Evolutionary conservation across 2,113 vertebrate species (phyloP), one percentile per base, ranked within the genome.

Genomic region (Zosterops pallidus): DNA sequence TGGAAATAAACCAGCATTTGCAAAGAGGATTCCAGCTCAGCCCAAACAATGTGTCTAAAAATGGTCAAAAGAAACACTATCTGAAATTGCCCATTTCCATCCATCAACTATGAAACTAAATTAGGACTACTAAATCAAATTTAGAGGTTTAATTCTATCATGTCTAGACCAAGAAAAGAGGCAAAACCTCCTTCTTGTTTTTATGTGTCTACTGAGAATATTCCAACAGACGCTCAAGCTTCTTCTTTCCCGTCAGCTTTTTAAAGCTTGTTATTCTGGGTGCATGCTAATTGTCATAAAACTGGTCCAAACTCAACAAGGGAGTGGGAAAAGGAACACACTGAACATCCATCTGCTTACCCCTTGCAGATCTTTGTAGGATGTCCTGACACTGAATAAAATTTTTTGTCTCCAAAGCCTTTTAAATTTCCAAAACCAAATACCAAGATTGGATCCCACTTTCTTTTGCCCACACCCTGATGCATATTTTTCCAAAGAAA

Each of bases 341-440:
- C 49, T 67, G 90, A 89, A 94, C 79, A 94, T 75, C 78, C 94
- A 95, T 91, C 92, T 95, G 90, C 74, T 91, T 90, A 87, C 47
- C 70, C 78, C 75, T 91, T 82, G 16, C 3, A 5, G 77, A 87
- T 89, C 81, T 79, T 91, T 87, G 87, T 86, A 91, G 74, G 75
- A 85, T 92, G 62, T 74, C 90, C 90, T 78, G 91, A 77, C 55
- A 77, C 59, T 83, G 76, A 95, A 95, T 53, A 95, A 72, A 92
- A 96, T 65, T 60, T 74, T 77, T 77, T 94, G 80, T 46, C 64
- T 90, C 31, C 28, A 80, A 89, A 93, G 13, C 18, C 63, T 91
- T 42, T 81, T 64, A 83, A 74, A 77, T 86, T 92, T 95, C 77
- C 17, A 39, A 33, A 86, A 92, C 78, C 71, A 80, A 90, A 62